Percentiles rank a stretch among this genome's conserved stretches.
Conservation (phyloP, 2,113 vertebrate species). For the Xiphophorus maculatus region DNA sequence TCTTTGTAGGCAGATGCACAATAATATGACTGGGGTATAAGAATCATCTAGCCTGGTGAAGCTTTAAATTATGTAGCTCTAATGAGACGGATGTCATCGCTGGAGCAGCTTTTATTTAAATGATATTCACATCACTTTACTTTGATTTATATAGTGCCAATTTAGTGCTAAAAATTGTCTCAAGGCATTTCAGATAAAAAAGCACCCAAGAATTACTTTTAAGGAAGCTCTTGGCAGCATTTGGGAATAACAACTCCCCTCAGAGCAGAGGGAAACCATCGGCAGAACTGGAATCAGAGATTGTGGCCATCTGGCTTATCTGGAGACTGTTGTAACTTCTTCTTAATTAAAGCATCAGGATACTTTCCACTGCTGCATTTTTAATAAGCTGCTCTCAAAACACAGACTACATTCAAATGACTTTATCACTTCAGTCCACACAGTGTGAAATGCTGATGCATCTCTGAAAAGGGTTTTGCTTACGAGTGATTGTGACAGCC, state of each 20-base stretch:
- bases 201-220: not conserved
- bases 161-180: not conserved
- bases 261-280: not conserved
- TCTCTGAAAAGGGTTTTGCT: constrained; percentile 55
- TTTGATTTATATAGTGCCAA: not conserved
- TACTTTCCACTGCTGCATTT: constrained; percentile 1
- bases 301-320: constrained; percentile 8
- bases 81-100: not conserved
- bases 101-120: not conserved
- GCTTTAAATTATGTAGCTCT: not conserved
- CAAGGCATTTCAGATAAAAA: not conserved
- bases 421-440: not conserved
- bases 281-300: constrained; percentile 5
- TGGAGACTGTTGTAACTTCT: constrained; percentile 3
- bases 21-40: not conserved
- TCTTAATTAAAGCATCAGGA: constrained; percentile 13
- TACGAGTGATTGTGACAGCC: constrained; percentile 58
- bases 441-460: constrained; percentile 19
- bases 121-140: not conserved
- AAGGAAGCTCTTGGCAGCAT: not conserved
- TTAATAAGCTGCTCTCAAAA: not conserved
- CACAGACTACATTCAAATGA: not conserved
- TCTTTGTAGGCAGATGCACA: not conserved
- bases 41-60: not conserved
- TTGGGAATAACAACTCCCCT: not conserved